Evolutionary conservation across 2,797 vertebrate species (phyloP).

Genomic region (Bradypodion pumilum): DNA sequence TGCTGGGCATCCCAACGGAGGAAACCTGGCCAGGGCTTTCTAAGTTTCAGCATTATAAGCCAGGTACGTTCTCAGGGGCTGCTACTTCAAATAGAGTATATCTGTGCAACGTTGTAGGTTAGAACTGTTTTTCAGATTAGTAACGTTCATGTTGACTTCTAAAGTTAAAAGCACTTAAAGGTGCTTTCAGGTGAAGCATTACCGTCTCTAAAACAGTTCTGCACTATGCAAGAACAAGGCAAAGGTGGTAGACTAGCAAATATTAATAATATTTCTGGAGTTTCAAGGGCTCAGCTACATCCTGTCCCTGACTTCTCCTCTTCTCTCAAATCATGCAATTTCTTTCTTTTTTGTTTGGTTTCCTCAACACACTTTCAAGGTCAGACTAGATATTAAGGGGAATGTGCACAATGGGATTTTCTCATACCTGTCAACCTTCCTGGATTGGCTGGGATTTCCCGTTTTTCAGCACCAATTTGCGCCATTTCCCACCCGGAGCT

Average conservation of each 20-base stretch:
- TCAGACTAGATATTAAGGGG: too few relatives aligned
- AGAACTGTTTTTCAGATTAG: background rate
- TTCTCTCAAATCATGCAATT: background rate
- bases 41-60: constrained; percentile 82
- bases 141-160: background rate
- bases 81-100: background rate
- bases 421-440: too few relatives aligned
- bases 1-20: constrained; percentile 84
- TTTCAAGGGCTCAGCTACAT: background rate
- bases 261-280: background rate
- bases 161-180: background rate
- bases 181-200: constrained; percentile 10
- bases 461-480: too few relatives aligned
- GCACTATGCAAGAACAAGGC: background rate
- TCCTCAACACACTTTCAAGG: too few relatives aligned
- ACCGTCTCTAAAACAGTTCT: constrained; percentile 15
- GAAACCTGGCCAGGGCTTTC: constrained; percentile 88
- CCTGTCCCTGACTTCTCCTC: background rate
- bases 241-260: background rate
- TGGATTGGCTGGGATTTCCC: too few relatives aligned
- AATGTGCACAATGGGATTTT: too few relatives aligned
- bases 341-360: too few relatives aligned
- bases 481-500: too few relatives aligned
- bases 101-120: background rate
- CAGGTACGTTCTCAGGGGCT: constrained; percentile 73